phyloP scores from a whole-genome alignment of 2,888 invertebrate genomes.

The Apamea epomidion region DNA sequence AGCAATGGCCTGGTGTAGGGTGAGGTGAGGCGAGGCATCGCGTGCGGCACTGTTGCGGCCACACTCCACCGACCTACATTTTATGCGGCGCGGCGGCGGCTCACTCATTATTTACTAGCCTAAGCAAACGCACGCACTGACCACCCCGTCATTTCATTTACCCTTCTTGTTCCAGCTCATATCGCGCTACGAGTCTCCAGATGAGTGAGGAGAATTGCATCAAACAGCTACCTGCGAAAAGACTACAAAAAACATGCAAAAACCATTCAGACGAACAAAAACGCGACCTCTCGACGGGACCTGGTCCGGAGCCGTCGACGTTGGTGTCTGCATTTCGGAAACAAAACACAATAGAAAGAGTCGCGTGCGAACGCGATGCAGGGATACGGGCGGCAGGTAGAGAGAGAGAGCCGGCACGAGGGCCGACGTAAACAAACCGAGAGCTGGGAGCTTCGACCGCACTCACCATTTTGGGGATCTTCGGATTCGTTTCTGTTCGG shows the following conservation, averaged over 20 bases:
- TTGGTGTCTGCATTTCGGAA: slow-evolving; percentile 89
- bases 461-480: slow-evolving; percentile 90
- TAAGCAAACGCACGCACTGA: slow-evolving; percentile 79
- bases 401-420: slow-evolving; percentile 86
- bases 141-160: slow-evolving; percentile 74
- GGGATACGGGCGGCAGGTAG: slow-evolving; percentile 89
- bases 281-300: slow-evolving; percentile 84
- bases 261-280: slow-evolving; percentile 86
- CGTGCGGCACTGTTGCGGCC: slow-evolving; percentile 81
- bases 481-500: slow-evolving; percentile 77
- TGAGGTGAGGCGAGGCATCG: slow-evolving; percentile 79
- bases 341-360: slow-evolving; percentile 90
- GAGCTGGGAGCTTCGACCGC: slow-evolving; percentile 89
- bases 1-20: slow-evolving; percentile 73
- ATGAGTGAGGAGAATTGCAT: slow-evolving; percentile 77
- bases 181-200: slow-evolving; percentile 55
- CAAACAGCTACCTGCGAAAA: slow-evolving; percentile 87
- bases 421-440: slow-evolving; percentile 89
- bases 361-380: slow-evolving; percentile 87
- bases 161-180: slow-evolving; percentile 69
- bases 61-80: slow-evolving; percentile 89
- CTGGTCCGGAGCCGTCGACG: slow-evolving; percentile 83
- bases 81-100: slow-evolving; percentile 87
- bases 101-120: slow-evolving; percentile 85
- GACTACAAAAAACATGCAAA: slow-evolving; percentile 82